These are phyloP conservation scores for Gasterosteus aculeatus DNA, from an alignment of 2,113 vertebrate species.

Conservation along the genomic window DNA sequence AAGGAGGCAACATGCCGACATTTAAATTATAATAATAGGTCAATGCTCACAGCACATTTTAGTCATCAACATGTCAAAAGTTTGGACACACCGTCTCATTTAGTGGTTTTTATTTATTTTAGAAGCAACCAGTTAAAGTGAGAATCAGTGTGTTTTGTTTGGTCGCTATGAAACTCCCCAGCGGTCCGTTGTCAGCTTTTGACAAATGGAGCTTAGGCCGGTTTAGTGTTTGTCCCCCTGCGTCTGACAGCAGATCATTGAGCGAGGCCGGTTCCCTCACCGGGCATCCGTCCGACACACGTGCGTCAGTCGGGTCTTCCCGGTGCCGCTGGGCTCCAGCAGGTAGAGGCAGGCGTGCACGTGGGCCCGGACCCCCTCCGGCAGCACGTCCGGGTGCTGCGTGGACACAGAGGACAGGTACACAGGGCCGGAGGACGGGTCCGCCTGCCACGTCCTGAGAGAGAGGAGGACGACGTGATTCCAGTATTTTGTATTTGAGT, in stretches of 20 bases:
- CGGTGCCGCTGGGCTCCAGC: conserved; percentile 76
- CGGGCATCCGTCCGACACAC: conserved; percentile 82
- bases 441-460: conserved; percentile 81
- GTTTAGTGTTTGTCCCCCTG: too few relatives aligned
- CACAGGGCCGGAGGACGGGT: conserved; percentile 72
- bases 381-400: conserved; percentile 60
- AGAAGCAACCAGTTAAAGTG: background rate
- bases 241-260: background rate
- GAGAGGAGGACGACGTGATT: background rate
- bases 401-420: conserved; percentile 80
- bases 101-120: too few relatives aligned
- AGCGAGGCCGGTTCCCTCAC: conserved; percentile 49
- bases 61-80: too few relatives aligned
- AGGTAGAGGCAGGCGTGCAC: conserved; percentile 81
- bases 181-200: background rate
- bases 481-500: too few relatives aligned
- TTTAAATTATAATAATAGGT: too few relatives aligned
- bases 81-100: too few relatives aligned
- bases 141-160: background rate
- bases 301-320: conserved; percentile 81
- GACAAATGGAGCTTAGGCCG: too few relatives aligned
- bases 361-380: conserved; percentile 68
- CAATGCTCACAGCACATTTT: too few relatives aligned
- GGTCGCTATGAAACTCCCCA: background rate
- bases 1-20: background rate